Base-by-base conservation (phyloP, 2,888 invertebrate genomes). In the Macrosoma leucophasiata region DNA sequence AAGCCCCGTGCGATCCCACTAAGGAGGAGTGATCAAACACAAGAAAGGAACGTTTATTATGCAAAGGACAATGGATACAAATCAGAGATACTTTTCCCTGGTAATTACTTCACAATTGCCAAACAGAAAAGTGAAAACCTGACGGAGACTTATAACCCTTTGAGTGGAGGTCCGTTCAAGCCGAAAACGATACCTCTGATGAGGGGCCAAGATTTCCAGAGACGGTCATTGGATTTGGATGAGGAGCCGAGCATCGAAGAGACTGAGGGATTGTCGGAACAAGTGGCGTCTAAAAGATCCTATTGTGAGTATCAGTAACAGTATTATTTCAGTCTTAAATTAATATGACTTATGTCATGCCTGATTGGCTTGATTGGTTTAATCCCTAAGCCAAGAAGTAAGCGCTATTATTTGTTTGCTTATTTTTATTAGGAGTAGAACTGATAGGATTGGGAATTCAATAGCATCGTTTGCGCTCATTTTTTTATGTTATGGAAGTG, bases 51-150 rank as follows among this genome's bases (percentile, higher is more conserved):
- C 31, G 54, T 67, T 4, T 78, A 76, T 42, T 78, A 81, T 42
- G 50, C 65, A 39, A 55, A 59, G 20, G 62, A 73, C 26, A 51
- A 58, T 18, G 50, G 70, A 44, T 61, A 65, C 46, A 78, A 73
- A 46, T 56, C 74, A 39, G 71, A 74, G 29, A 50, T 65, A 46
- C 81, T 78, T 73, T 78, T 79, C 71, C 76, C 81, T 53, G 82
- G 81, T 69, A 79, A 79, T 79, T 82, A 75, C 61, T 59, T 72
- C 36, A 61, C 68, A 67, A 82, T 82, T 77, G 73, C 77, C 72
- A 75, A 77, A 67, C 74, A 70, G 73, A 82, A 77, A 70, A 74
- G 74, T 53, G 55, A 53, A 21, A 59, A 59, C 29, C 40, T 43
- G 18, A 52, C 53, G 26, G 48, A 58, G 27, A 43, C 46, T 13